These are phyloP conservation scores for Nymphicus hollandicus DNA, from an alignment of 2,113 vertebrate species.

Conservation along the genomic window DNA sequence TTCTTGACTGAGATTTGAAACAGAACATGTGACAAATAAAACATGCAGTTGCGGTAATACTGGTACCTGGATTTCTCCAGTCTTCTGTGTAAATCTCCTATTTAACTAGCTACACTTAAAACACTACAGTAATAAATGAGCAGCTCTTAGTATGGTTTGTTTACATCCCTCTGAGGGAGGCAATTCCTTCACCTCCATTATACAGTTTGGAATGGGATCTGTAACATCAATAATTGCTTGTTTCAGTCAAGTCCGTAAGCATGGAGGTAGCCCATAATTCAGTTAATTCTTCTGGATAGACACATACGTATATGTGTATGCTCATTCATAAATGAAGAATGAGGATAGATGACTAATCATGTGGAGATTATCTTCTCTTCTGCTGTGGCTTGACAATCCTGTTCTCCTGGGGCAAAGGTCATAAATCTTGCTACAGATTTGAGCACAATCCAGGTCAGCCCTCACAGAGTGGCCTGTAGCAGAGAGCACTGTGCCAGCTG, in stretches of 20 bases:
- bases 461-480: background rate
- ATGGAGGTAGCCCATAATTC: background rate
- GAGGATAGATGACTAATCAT: background rate
- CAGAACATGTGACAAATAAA: background rate
- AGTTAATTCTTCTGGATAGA: background rate
- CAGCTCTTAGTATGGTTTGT: background rate
- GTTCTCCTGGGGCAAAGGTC: background rate
- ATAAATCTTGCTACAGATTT: background rate
- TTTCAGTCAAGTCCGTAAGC: background rate
- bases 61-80: background rate
- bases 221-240: background rate
- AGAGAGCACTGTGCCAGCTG: background rate
- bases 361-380: background rate
- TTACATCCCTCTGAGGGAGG: background rate
- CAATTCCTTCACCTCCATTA: background rate
- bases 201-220: background rate
- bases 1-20: background rate
- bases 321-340: background rate
- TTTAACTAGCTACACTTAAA: background rate
- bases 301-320: background rate
- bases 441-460: background rate
- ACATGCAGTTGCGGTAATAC: background rate
- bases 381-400: background rate
- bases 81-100: background rate
- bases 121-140: background rate